phyloP scores from a whole-genome alignment of 2,797 vertebrate genomes.

The Hippopotamyrus pictus region DNA sequence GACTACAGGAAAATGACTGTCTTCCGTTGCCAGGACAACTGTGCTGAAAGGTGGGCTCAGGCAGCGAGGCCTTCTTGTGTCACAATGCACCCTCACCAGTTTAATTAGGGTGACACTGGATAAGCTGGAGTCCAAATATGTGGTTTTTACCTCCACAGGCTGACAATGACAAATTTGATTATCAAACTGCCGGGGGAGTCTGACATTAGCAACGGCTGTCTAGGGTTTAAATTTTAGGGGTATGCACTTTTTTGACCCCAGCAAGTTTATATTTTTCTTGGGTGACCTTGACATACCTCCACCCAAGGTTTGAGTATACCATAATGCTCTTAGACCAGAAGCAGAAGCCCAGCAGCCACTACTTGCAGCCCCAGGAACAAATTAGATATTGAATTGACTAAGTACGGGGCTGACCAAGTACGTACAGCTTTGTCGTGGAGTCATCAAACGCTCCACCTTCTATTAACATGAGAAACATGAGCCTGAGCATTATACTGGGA shows the following conservation, averaged over 20 bases:
- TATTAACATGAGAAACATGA: too few relatives aligned
- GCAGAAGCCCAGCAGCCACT: not conserved
- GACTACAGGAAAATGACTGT: constrained; percentile 99
- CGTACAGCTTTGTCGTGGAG: too few relatives aligned
- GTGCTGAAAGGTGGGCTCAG: constrained; percentile 82
- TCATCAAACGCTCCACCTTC: too few relatives aligned
- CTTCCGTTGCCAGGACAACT: constrained; percentile 99
- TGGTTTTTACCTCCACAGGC: not conserved
- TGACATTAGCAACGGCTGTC: not conserved
- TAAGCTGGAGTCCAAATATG: not conserved
- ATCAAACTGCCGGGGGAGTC: not conserved
- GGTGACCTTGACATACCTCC: not conserved
- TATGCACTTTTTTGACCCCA: not conserved
- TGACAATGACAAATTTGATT: not conserved
- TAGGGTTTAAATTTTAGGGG: not conserved
- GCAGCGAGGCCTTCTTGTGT: not conserved
- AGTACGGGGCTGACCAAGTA: too few relatives aligned
- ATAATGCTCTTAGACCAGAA: not conserved
- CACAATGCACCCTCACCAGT: constrained; percentile 11
- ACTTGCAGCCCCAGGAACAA: not conserved
- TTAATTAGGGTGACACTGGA: not conserved
- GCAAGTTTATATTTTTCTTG: not conserved
- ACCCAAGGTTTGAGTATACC: not conserved
- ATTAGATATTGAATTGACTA: not conserved
- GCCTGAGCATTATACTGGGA: too few relatives aligned